Evolutionary conservation across 2,888 invertebrate species (phyloP).

Genomic region (Caenorhabditis angaria): DNA sequence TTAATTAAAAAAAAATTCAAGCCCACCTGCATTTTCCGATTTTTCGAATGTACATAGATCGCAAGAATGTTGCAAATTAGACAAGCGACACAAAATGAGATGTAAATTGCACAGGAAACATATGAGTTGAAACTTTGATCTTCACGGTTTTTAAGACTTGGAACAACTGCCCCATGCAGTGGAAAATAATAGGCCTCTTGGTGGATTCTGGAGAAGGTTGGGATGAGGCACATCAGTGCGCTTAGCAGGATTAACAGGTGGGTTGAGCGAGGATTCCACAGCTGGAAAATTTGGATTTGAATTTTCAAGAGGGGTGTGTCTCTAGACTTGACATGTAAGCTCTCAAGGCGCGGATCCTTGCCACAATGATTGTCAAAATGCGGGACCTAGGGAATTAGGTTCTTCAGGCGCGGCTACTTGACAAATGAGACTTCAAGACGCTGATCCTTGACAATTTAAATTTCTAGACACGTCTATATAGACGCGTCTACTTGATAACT

Average conservation of each 20-base stretch:
- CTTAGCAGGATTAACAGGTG: conserved; percentile 25
- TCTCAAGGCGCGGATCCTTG: too few species aligned
- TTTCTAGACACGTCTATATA: too few species aligned
- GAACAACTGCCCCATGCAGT: too few species aligned
- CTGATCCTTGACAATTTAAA: too few species aligned
- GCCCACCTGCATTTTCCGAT: conserved; percentile 41
- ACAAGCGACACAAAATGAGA: conserved; percentile 32
- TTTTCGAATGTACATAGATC: conserved; percentile 40
- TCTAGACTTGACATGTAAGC: not conserved
- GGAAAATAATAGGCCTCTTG: conserved; percentile 45
- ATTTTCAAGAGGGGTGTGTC: not conserved
- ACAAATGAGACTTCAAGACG: too few species aligned
- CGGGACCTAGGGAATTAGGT: too few species aligned
- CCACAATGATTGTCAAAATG: too few species aligned
- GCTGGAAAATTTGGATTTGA: conserved; percentile 9
- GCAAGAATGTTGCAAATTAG: conserved; percentile 40
- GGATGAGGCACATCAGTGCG: conserved; percentile 29
- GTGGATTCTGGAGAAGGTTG: conserved; percentile 35
- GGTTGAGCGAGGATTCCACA: conserved; percentile 39
- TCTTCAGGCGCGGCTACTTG: too few species aligned
- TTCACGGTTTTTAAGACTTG: not conserved
- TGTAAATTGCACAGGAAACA: conserved; percentile 41
- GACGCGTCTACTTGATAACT: too few species aligned
- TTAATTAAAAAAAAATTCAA: not conserved
- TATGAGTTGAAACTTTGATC: conserved; percentile 33